Base-by-base conservation (phyloP, 2,888 invertebrate species). In the Melolontha melolontha region DNA sequence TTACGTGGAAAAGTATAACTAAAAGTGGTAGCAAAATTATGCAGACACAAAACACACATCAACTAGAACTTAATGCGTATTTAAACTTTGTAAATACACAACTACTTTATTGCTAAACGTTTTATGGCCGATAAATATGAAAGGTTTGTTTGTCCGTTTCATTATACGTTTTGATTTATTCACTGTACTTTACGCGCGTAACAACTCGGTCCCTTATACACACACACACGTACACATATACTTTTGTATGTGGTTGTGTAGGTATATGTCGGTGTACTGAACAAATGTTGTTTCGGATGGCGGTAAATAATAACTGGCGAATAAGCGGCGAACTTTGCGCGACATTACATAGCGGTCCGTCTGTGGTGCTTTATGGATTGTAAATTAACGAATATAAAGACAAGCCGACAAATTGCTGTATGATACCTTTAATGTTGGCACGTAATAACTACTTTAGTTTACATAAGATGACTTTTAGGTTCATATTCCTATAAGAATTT, bases 61-160 rank as follows among this genome's bases (percentile, higher is more conserved):
- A 29, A 59, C 41, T 57, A 27, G 44, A 27, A 66, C 42, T 66
- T 66, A 59, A 51, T 50, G 66, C 55, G 42, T 51, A 59, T 47
- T 69, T 69, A 63, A 67, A 64, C 65, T 66, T 69, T 71, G 72
- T 71, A 73, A 72, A 72, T 69, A 72, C 69, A 72, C 73, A 72
- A 69, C 72, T 66, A 72, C 73, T 75, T 75, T 76, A 76, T 76
- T 76, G 70, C 75, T 72, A 71, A 73, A 75, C 75, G 72, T 74
- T 59, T 76, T 75, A 76, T 71, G 74, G 71, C 70, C 76, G 67
- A 75, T 76, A 76, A 76, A 76, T 76, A 74, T 76, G 70, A 74
- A 69, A 59, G 73, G 74, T 75, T 72, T 75, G 75, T 75, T 72
- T 74, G 74, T 59, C 64, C 57, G 50, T 50, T 66, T 66, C 66